Conservation (phyloP, 2,797 vertebrate species). For the Aratinga solstitialis region DNA sequence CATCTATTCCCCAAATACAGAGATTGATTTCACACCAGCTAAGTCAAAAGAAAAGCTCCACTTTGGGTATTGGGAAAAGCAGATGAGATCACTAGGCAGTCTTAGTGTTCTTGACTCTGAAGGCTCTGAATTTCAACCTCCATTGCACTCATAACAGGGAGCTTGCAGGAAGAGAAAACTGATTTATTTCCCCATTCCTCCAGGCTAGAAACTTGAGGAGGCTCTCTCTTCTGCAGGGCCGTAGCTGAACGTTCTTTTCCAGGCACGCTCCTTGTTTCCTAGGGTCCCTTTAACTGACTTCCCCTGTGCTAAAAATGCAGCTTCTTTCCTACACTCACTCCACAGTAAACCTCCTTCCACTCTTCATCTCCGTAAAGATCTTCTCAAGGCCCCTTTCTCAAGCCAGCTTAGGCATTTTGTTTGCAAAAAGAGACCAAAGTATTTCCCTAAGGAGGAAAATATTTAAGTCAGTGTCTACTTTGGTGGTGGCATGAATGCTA, state of each 20-base stretch:
- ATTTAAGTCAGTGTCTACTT: background rate
- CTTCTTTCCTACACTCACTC: background rate
- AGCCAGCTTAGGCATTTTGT: background rate
- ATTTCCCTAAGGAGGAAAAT: background rate
- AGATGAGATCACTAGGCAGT: background rate
- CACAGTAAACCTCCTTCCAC: background rate
- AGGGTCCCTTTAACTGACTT: background rate
- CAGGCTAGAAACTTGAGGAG: background rate
- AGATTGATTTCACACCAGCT: background rate
- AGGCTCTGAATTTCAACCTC: background rate
- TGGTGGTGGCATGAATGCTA: accelerated
- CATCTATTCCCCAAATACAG: background rate
- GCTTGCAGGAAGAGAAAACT: background rate
- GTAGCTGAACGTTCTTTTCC: background rate
- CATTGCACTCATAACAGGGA: background rate
- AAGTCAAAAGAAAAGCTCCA: background rate
- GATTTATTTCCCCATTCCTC: background rate
- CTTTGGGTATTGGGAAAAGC: background rate
- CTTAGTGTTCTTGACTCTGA: background rate
- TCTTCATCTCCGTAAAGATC: background rate
- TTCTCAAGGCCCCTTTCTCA: background rate
- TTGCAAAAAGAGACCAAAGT: background rate
- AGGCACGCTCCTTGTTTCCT: background rate
- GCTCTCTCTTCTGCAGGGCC: background rate
- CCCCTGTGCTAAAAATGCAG: background rate